phyloP scores from a whole-genome alignment of 2,113 vertebrate species.

The Girardinichthys multiradiatus region DNA sequence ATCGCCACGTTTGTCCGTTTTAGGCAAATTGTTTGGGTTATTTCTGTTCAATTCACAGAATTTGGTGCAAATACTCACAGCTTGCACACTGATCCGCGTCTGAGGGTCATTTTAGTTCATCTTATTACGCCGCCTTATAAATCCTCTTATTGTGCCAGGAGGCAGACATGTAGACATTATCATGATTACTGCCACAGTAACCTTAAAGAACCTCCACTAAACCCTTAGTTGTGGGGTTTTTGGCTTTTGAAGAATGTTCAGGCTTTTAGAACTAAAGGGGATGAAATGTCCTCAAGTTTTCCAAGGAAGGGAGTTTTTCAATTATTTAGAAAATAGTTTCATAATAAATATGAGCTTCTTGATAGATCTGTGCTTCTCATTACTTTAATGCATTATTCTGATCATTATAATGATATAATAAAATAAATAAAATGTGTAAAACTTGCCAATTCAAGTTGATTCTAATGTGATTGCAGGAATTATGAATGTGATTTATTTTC shows the following conservation, averaged over 20 bases:
- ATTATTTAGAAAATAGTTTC: too few relatives aligned
- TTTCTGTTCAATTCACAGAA: neutral
- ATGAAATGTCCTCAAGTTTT: too few relatives aligned
- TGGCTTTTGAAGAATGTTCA: neutral
- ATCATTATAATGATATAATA: neutral
- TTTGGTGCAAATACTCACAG: neutral
- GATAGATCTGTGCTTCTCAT: too few relatives aligned
- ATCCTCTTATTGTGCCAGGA: constrained; percentile 68
- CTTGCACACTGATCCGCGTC: constrained; percentile 2
- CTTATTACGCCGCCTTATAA: constrained; percentile 48
- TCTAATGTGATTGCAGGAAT: neutral
- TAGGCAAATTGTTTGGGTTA: neutral
- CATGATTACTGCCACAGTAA: constrained; percentile 52
- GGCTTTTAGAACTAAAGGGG: neutral
- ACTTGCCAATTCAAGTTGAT: too few relatives aligned
- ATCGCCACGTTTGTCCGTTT: neutral
- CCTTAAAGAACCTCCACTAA: constrained; percentile 9
- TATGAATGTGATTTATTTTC: neutral
- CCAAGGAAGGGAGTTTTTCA: too few relatives aligned
- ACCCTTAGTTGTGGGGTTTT: neutral
- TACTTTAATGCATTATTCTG: too few relatives aligned
- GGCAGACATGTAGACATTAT: constrained; percentile 53
- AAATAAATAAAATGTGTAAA: neutral
- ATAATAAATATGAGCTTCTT: too few relatives aligned
- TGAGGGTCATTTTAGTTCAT: constrained; percentile 36